Percentiles rank a stretch among this genome's conserved stretches.
Conservation (phyloP, 2,888 invertebrate species). For the Scelioninae gen. 2 region DNA sequence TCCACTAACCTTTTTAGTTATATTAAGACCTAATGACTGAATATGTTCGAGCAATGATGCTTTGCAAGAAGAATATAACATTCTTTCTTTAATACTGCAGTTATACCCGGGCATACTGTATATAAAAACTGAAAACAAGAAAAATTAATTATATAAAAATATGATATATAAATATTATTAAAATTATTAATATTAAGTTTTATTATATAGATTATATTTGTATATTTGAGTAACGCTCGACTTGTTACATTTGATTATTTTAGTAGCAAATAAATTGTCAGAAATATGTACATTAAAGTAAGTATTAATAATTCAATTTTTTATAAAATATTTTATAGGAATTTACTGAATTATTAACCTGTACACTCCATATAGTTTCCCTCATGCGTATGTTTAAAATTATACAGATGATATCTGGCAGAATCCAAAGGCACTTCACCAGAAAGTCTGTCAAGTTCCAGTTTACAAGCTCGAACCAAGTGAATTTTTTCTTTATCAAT, state of each 20-base stretch:
- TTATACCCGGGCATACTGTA: conserved; percentile 99
- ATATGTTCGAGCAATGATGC: conserved; percentile 91
- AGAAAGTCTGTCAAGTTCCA: conserved; percentile 83
- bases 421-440: conserved; percentile 88
- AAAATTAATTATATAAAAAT: background rate
- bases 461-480: conserved; percentile 84
- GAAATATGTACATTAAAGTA: too few species aligned
- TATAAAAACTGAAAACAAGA: conserved; percentile 88
- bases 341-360: too few species aligned
- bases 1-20: conserved; percentile 93
- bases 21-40: conserved; percentile 84
- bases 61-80: conserved; percentile 99
- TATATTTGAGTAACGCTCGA: too few species aligned
- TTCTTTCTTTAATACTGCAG: conserved; percentile 97
- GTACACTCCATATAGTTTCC: conserved; percentile 91
- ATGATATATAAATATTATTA: too few species aligned
- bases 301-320: too few species aligned
- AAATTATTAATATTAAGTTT: too few species aligned
- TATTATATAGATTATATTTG: too few species aligned
- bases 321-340: too few species aligned
- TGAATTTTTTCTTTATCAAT: conserved; percentile 91
- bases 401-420: conserved; percentile 93
- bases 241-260: too few species aligned
- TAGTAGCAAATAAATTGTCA: too few species aligned
- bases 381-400: conserved; percentile 94